Base-by-base conservation (phyloP, 1,140 invertebrate species). In the Papilio helenus region DNA sequence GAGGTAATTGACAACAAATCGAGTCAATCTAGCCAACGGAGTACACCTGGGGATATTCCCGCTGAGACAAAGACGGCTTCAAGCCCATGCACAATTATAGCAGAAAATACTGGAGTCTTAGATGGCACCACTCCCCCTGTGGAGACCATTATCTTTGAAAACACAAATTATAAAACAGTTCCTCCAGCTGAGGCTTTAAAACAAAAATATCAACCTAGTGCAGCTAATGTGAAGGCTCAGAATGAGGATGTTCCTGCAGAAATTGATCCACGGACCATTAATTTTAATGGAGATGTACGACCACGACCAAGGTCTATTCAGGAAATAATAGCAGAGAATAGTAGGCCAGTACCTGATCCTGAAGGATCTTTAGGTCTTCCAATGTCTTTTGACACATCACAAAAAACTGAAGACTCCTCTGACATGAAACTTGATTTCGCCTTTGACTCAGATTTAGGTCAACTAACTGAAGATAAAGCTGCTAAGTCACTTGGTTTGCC, bases 391-490 rank as follows among this genome's bases (percentile, higher is more conserved):
- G 91, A 90, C 51, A 83, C 94, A 55, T 86, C 89, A 58, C 92
- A 95, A 82, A 97, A 97, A 85, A 95, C 95, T 49, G 97, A 98
- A 92, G 97, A 98, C 87, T 96, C 95, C 46, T 96, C 97, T 44
- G 97, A 98, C 86, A 98, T 99, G 96, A 99, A 99, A 92, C 94
- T 99, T 49, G 98, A 98, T 90, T 99, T 99, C 90, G 96, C 96
- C 1, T 98, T 98, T 92, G 97, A 98, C 87, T 96, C 97, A 39
- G 97, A 97, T 85, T 93, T 98, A 10, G 96, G 97, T 23, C 97
- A 97, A 87, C 94, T 97, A 58, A 97, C 96, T 7, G 97, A 98
- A 51, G 97, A 98, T 80, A 98, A 97, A 84, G 95, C 94, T 65
- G 87, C 95, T 0, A 96, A 95, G 85, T 95, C 95, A 55, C 92